Evolutionary conservation across 2,797 vertebrate genomes (phyloP).

Genomic region (Microchirus variegatus): DNA sequence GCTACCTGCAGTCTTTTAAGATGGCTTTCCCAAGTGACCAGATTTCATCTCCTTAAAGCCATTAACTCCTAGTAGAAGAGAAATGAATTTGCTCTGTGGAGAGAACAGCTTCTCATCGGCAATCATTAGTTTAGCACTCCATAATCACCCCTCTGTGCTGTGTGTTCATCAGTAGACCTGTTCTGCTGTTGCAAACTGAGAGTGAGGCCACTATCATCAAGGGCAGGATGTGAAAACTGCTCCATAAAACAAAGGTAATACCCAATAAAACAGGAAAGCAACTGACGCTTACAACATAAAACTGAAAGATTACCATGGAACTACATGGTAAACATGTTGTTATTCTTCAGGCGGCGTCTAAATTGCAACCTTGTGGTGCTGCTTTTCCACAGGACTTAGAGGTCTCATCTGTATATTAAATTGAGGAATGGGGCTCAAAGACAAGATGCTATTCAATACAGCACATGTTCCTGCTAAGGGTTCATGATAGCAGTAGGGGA

Average conservation of each 20-base stretch:
- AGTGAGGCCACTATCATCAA: constrained; percentile 76
- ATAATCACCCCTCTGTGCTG: constrained; percentile 76
- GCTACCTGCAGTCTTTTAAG: constrained; percentile 60
- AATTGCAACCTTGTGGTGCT: constrained; percentile 73
- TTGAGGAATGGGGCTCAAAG: constrained; percentile 62
- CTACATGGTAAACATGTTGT: constrained; percentile 79
- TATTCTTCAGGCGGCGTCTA: constrained; percentile 75
- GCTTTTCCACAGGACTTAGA: constrained; percentile 55
- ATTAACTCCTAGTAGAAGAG: constrained; percentile 77
- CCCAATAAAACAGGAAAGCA: constrained; percentile 82
- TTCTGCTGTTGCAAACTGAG: constrained; percentile 58
- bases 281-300: constrained; percentile 79
- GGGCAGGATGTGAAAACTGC: constrained; percentile 79
- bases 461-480: constrained; percentile 63
- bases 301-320: constrained; percentile 76
- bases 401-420: constrained; percentile 73
- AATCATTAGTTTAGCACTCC: constrained; percentile 81
- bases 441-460: constrained; percentile 72
- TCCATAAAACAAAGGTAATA: constrained; percentile 87
- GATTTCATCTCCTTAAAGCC: constrained; percentile 79
- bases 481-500: constrained; percentile 54
- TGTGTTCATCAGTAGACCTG: constrained; percentile 71
- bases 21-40: constrained; percentile 64
- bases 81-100: constrained; percentile 74
- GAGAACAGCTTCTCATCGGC: constrained; percentile 76